phyloP scores from a whole-genome alignment of 2,797 vertebrate genomes.

The Enteromius trimaculatus region DNA sequence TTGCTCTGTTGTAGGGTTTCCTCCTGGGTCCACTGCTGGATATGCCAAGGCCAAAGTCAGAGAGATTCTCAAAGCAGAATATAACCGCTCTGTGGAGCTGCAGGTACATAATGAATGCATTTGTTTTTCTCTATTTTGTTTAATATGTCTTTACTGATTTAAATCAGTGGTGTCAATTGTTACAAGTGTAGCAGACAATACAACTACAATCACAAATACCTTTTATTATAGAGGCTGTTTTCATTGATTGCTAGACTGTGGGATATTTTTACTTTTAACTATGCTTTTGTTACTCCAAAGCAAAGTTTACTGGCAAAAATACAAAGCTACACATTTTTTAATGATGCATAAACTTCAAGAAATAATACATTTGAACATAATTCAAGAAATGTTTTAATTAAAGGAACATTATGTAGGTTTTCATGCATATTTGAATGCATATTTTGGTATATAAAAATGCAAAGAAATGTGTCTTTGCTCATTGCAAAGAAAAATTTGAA shows the following conservation, averaged over 20 bases:
- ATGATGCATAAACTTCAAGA: background rate
- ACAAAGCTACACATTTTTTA: background rate
- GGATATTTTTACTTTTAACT: background rate
- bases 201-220: background rate
- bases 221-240: background rate
- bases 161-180: background rate
- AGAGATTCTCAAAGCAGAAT: constrained; percentile 86
- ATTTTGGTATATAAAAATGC: background rate
- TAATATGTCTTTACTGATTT: background rate
- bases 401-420: background rate
- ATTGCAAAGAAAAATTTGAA: background rate
- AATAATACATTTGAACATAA: background rate
- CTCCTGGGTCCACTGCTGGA: constrained; percentile 81
- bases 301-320: background rate
- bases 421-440: background rate
- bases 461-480: too few species aligned
- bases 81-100: constrained; percentile 88
- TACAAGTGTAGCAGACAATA: background rate
- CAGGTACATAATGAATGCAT: constrained; percentile 78
- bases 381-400: too few species aligned
- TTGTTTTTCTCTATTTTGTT: background rate
- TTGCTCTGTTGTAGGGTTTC: constrained; percentile 79
- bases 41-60: constrained; percentile 87
- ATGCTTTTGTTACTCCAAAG: background rate
- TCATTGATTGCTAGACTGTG: background rate